A percentile compares a stretch with the other conserved stretches of the same genome.
Evolutionary conservation across 2,888 invertebrate species (phyloP).

Genomic region (Microctonus brassicae): DNA sequence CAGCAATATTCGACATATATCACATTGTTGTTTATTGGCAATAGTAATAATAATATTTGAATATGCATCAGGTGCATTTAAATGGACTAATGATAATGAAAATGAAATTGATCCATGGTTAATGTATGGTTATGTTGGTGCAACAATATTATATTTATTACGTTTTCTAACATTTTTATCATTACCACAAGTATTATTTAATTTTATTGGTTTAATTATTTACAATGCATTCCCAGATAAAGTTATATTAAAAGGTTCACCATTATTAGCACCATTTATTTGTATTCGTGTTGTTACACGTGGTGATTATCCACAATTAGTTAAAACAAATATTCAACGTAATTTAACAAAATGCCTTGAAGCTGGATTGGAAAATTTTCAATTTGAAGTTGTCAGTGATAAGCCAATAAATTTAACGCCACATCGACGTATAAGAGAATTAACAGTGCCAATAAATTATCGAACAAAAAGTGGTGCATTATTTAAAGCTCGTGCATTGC

Average conservation of each 20-base stretch:
- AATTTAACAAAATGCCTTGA: conserved; percentile 91
- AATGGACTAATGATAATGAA: conserved; percentile 66
- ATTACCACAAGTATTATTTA: conserved; percentile 90
- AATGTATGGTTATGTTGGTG: conserved; percentile 83
- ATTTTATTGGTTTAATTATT: conserved; percentile 86
- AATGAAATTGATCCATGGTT: conserved; percentile 83
- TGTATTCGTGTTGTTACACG: conserved; percentile 95
- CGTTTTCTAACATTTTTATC: conserved; percentile 87
- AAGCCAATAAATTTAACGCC: conserved; percentile 83
- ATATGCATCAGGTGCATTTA: conserved; percentile 62
- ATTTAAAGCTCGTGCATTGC: conserved; percentile 94
- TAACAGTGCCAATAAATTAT: conserved; percentile 89
- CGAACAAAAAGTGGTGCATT: conserved; percentile 91
- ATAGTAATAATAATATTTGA: conserved; percentile 83
- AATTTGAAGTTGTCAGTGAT: conserved; percentile 96
- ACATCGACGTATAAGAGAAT: conserved; percentile 85
- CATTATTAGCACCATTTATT: conserved; percentile 92
- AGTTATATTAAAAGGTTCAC: conserved; percentile 89
- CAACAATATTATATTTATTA: conserved; percentile 82
- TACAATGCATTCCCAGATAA: conserved; percentile 97
- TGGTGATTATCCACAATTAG: conserved; percentile 93
- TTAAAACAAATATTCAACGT: conserved; percentile 86
- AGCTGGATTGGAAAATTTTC: conserved; percentile 93
- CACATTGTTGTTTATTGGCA: conserved; percentile 83
- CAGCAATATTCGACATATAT: conserved; percentile 82